phyloP scores from a whole-genome alignment of 2,888 invertebrate species.

The Erynnis tages region DNA sequence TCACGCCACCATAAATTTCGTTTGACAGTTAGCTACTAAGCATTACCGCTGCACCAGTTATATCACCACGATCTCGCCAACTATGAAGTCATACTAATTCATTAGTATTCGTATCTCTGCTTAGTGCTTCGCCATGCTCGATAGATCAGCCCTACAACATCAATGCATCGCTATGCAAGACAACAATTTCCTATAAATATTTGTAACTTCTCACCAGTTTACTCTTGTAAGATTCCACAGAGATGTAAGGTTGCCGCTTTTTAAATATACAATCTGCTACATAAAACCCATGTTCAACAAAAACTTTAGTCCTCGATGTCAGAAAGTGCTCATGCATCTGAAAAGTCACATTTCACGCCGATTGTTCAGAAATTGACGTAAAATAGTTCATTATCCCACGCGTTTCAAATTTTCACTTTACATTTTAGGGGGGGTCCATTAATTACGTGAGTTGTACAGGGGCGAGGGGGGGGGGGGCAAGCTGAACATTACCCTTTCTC shows the following conservation, averaged over 20 bases:
- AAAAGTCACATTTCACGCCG: constrained; percentile 4
- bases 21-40: not conserved
- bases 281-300: constrained; percentile 6
- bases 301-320: not conserved
- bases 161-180: constrained; percentile 21
- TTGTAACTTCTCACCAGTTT: constrained; percentile 1
- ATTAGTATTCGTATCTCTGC: constrained; percentile 21
- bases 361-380: not conserved
- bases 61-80: constrained; percentile 12
- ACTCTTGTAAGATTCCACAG: not conserved
- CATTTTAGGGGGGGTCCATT: no score
- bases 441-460: no score
- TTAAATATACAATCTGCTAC: constrained; percentile 5
- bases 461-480: no score
- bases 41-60: constrained; percentile 20
- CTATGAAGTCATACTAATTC: constrained; percentile 20
- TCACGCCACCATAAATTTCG: constrained; percentile 9
- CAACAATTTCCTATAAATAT: constrained; percentile 4
- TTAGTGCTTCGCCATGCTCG: constrained; percentile 7
- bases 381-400: constrained; percentile 1
- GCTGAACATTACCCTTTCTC: no score
- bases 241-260: constrained; percentile 1
- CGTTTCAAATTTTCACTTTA: not conserved
- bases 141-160: constrained; percentile 11
- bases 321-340: not conserved